A percentile compares a stretch with the other conserved stretches of the same genome.
Evolutionary conservation across 2,888 invertebrate genomes (phyloP).

Genomic region (Ypsolopha scabrella): DNA sequence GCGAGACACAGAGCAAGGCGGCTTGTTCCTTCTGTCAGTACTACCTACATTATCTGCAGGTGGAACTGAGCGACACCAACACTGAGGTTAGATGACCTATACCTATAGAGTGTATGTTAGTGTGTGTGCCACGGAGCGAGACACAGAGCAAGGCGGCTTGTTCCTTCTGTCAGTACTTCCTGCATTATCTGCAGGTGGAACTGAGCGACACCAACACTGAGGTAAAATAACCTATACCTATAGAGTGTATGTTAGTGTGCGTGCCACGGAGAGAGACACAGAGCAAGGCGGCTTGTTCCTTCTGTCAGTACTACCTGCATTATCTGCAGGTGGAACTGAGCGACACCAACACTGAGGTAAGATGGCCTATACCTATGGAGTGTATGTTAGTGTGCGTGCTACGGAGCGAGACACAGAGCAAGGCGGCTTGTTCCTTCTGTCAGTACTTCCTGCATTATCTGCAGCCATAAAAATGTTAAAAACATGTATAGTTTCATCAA

Average conservation of each 20-base stretch:
- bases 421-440: conserved; percentile 80
- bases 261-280: conserved; percentile 16
- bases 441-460: conserved; percentile 85
- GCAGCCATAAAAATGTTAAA: conserved; percentile 42
- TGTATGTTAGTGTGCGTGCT: conserved; percentile 44
- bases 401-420: conserved; percentile 15
- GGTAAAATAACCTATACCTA: conserved; percentile 54
- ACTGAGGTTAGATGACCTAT: conserved; percentile 71
- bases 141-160: conserved; percentile 65
- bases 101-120: conserved; percentile 60
- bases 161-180: conserved; percentile 84
- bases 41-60: conserved; percentile 82
- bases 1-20: conserved; percentile 31
- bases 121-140: conserved; percentile 18
- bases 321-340: conserved; percentile 81
- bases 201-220: conserved; percentile 77
- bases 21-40: conserved; percentile 86
- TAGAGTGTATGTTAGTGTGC: conserved; percentile 53
- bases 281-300: conserved; percentile 72
- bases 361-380: conserved; percentile 53
- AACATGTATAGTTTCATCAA: too few species aligned
- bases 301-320: conserved; percentile 88
- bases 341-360: conserved; percentile 75
- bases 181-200: conserved; percentile 82
- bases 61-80: conserved; percentile 74